Percentiles rank a stretch among this genome's conserved stretches.
phyloP scores from a whole-genome alignment of 2,113 vertebrate species.

The Chaetura pelagica region DNA sequence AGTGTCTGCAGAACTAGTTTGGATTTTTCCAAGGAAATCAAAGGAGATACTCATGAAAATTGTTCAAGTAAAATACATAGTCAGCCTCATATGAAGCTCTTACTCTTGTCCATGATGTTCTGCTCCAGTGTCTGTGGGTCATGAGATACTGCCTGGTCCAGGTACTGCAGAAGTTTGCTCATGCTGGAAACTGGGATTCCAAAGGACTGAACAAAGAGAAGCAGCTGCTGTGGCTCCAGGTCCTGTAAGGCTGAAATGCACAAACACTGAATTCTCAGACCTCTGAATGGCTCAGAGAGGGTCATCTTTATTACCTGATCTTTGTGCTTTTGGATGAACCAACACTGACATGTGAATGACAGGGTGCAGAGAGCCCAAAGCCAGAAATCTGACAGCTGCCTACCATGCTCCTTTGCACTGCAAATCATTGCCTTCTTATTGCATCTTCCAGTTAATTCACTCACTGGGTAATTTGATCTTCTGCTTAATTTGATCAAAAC shows the following conservation, averaged over 20 bases:
- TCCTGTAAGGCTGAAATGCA: constrained; percentile 88
- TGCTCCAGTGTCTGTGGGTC: constrained; percentile 93
- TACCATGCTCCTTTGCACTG: constrained; percentile 1
- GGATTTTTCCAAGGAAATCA: neutral
- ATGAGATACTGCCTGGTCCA: constrained; percentile 95
- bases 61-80: neutral
- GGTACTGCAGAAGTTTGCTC: constrained; percentile 95
- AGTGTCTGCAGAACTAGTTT: neutral
- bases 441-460: constrained; percentile 67
- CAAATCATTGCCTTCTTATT: constrained; percentile 42
- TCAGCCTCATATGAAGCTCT: constrained; percentile 10
- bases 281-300: neutral
- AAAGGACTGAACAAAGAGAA: constrained; percentile 97
- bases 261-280: neutral
- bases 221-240: constrained; percentile 93
- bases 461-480: constrained; percentile 59
- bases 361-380: constrained; percentile 27
- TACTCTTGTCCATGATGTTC: constrained; percentile 99
- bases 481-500: constrained; percentile 65
- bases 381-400: constrained; percentile 43
- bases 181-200: constrained; percentile 98
- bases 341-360: neutral
- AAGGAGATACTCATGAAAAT: neutral
- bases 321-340: neutral
- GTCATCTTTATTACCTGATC: neutral